Evolutionary conservation across 1,140 invertebrate species (phyloP), one percentile per base, ranked within the genome.

Genomic region (Harlomillsia oculata): DNA sequence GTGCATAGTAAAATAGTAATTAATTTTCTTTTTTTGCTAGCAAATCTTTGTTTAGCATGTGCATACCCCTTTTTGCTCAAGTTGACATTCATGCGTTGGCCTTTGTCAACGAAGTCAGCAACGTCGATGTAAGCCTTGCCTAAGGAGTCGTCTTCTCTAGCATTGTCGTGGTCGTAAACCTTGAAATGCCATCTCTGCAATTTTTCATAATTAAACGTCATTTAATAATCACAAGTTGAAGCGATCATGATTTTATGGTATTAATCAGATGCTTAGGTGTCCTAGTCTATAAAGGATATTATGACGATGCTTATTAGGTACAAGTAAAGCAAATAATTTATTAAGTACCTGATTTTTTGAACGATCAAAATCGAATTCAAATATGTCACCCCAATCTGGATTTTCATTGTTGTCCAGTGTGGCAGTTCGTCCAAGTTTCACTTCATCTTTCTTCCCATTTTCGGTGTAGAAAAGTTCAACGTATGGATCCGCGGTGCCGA

Each of bases 321-420:
- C 9, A 41, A 16, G 14, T 13, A 13, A 48, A 37, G 13, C 4
- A n/a, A 49, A 29, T n/a, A 20, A 20, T 39, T 1, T 18, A 20
- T 37, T 43, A n/a, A n/a, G n/a, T n/a, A 63, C 61, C 53, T 60
- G 62, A 8, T 58, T 41, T 36, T 60, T 64, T 20, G 1, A 34
- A 16, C 54, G 26, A 25, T 60, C 62, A 54, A 53, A 64, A 26
- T 60, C 55, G 37, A 64, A 60, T 41, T 57, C 57, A 36, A 64
- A 64, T 20, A 60, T 26, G 11, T 55, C 45, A 34, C 48, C 40
- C 57, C 57, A 64, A 25, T 60, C 54, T 1, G 62, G 62, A 36
- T 60, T 59, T 36, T 59, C 49, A 20, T 40, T 58, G 13, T 56
- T 45, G 13, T 25, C 29, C 2, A 63, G 30, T 1, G 56, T 63